These are phyloP conservation scores for Alentia gelatinosa DNA, from an alignment of 2,888 invertebrate species.

Conservation along the genomic window DNA sequence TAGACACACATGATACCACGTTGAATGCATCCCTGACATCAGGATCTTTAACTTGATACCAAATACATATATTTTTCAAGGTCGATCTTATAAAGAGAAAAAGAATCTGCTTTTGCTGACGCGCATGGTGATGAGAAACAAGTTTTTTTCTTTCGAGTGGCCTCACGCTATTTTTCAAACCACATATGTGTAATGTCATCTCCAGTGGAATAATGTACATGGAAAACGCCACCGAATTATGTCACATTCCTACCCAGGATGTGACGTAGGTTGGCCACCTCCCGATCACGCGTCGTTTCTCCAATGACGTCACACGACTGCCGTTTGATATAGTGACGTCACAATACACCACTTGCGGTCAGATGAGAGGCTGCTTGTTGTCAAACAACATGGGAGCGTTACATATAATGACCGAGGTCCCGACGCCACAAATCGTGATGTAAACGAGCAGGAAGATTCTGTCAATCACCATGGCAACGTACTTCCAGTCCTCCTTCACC, in stretches of 20 bases:
- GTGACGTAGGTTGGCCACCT: not conserved
- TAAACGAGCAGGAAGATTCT: constrained; percentile 78
- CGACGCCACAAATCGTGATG: constrained; percentile 76
- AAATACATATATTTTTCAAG: no score
- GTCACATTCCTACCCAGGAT: not conserved
- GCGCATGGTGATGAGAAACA: no score
- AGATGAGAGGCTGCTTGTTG: constrained; percentile 59
- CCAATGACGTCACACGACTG: not conserved
- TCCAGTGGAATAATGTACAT: no score
- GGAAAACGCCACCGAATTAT: not conserved
- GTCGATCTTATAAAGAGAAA: no score
- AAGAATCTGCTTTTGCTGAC: no score
- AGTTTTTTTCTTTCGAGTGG: no score
- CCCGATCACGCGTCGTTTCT: not conserved
- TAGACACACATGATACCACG: no score
- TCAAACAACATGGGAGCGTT: constrained; percentile 80
- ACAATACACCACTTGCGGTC: not conserved
- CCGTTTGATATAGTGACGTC: not conserved
- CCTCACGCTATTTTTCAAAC: no score
- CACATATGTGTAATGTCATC: no score
- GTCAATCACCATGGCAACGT: constrained; percentile 79
- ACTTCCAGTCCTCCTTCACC: constrained; percentile 80
- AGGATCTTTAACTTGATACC: no score
- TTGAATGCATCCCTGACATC: no score
- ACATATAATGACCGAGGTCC: constrained; percentile 77